Evolutionary conservation across 1,140 invertebrate genomes (phyloP), one percentile per base, ranked within the genome.

Genomic region (Eufriesea mexicana): DNA sequence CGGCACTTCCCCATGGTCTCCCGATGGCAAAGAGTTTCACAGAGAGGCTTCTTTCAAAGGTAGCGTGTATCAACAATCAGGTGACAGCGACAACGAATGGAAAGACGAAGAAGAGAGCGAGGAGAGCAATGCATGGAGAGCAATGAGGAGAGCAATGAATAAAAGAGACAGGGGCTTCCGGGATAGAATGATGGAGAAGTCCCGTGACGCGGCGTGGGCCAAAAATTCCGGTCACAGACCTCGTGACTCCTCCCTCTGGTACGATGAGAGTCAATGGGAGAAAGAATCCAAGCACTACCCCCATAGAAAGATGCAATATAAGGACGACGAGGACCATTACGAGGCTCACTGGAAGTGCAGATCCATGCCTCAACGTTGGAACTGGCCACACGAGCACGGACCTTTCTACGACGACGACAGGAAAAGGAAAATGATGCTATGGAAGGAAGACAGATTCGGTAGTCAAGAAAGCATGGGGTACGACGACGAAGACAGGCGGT

Each of bases 1-100:
- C 62, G 95, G 94, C 66, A 95, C 95, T 10, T 97, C 96, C 4
- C 96, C 96, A 0, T 97, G 97, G 96, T 97, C 97, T 2, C 96
- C 96, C 0, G 97, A 97, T 92, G 96, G 96, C 4, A 96, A 96
- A 76, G 96, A 97, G 83, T 95, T 95, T 77, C 92, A 94, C 42
- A 93, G 93, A 74, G 94, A 94, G 72, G 90, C 92, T 0, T 90
- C 93, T 16, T 85, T 88, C 74, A 88, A 91, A 80, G 85, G 57
- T 6, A 83, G 68, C 75, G 59, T 80, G 12, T 89, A 92, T 20
- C 89, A 92, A 49, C 92, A 92, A 45, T 94, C 93, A 0, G 93
- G 92, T 0, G 93, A 94, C 93, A 96, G 93, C 91, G 95, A 92
- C 70, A 94, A 88, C 88, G 94, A 92, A 73, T 94, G 90, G 93